Evolutionary conservation across 2,797 vertebrate species (phyloP), one percentile per base, ranked within the genome.

Genomic region (Sebastes cheni): DNA sequence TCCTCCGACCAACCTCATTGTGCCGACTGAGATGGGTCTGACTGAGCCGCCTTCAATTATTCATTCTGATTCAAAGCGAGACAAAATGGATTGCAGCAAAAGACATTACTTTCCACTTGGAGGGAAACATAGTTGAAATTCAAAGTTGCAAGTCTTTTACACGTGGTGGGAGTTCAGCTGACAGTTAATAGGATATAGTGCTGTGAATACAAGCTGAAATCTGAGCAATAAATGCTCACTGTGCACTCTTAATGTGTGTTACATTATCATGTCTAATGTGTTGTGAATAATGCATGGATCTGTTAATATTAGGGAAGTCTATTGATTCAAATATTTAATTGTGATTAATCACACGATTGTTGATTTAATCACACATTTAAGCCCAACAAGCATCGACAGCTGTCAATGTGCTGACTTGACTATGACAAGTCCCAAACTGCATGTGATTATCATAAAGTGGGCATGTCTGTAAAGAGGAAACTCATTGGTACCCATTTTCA

Each of bases 41-140:
- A 60, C 62, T 71, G 71, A 77, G 61, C 32, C 2, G 27, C 62
- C 68, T 67, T 89, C 58, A 90, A 85, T 85, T 59, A 80, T 89
- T 85, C 29, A 84, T 77, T 70, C 46, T 4, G 64, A 87, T 78
- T 84, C 79, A 78, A 78, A 86, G 75, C 6, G 3, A 84, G 65
- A 80, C 74, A 29, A 75, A 84, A 80, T 68, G 36, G 54, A 77
- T 80, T 50, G 67, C 20, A 54, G 67, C 29, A 29, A 73, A 88
- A 85, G 4, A 65, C 55, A 58, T 50, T 36, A 29, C 56, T 74
- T 80, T 72, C 55, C 30, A 50, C 58, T 69, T 68, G 32, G 9
- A 76, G 8, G 30, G 6, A 61, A 66, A 55, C 25, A 55, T 16
- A 36, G 66, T 55, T 76, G 13, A 79, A 68, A 64, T 52, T 62